These are phyloP conservation scores for Gymnarchus niloticus DNA, from an alignment of 2,113 vertebrate genomes.

Conservation along the genomic window DNA sequence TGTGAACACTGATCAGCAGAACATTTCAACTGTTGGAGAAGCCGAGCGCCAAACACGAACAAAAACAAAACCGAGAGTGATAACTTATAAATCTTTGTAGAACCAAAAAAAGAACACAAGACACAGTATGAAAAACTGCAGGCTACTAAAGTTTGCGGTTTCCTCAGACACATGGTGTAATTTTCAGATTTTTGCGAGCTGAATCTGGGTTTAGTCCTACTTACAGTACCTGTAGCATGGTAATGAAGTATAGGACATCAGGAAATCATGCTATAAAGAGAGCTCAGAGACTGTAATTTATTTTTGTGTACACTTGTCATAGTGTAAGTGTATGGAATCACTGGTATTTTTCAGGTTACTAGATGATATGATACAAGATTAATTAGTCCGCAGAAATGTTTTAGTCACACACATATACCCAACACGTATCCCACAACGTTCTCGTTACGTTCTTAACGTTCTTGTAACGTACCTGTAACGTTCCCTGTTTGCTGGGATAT, in stretches of 20 bases:
- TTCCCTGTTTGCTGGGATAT: too few species aligned
- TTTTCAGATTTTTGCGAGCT: conserved; percentile 72
- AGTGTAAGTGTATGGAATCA: too few species aligned
- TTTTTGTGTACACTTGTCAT: too few species aligned
- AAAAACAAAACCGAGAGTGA: conserved; percentile 19
- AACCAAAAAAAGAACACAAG: conserved; percentile 61
- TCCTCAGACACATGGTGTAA: conserved; percentile 85
- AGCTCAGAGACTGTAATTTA: too few species aligned
- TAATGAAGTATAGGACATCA: too few species aligned
- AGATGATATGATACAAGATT: not conserved
- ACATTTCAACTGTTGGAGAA: conserved; percentile 26
- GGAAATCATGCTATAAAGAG: too few species aligned
- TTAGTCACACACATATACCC: not conserved
- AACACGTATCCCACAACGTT: too few species aligned
- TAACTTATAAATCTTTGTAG: conserved; percentile 74
- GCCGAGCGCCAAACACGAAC: conserved; percentile 39
- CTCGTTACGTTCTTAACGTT: too few species aligned
- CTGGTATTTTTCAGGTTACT: not conserved
- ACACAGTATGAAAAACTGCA: conserved; percentile 61
- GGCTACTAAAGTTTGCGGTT: conserved; percentile 95
- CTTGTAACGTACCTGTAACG: too few species aligned
- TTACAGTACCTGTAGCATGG: too few species aligned
- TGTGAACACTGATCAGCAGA: conserved; percentile 80
- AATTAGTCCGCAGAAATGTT: not conserved
- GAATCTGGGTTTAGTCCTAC: conserved; percentile 79